Conservation (phyloP, 2,797 vertebrate species). For the Phrynocephalus forsythii region DNA sequence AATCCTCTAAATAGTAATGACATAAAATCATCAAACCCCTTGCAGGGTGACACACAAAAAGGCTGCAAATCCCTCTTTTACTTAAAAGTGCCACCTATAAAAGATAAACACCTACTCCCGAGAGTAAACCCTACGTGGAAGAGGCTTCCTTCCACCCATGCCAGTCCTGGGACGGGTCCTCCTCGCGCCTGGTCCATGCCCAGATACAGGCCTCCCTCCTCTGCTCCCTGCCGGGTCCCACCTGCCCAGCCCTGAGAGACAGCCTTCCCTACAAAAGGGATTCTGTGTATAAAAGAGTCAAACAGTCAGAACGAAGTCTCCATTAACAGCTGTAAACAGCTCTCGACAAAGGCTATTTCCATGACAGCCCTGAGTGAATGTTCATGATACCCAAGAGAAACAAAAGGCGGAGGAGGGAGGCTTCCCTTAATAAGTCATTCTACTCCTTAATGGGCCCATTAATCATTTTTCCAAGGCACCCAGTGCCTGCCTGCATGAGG, state of each 20-base stretch:
- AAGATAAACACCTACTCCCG: background rate
- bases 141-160: background rate
- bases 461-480: background rate
- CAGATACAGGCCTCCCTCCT: background rate
- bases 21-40: background rate
- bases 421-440: rapidly evolving
- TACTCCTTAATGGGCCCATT: rapidly evolving
- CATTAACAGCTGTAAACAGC: background rate
- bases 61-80: background rate
- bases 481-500: background rate
- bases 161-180: background rate
- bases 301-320: background rate
- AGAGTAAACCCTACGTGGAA: background rate
- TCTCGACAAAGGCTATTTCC: background rate
- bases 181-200: too few relatives aligned
- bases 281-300: background rate
- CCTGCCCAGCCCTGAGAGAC: background rate
- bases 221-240: background rate
- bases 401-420: background rate
- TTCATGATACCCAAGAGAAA: rapidly evolving
- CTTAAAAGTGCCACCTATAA: background rate
- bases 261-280: background rate
- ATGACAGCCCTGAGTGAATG: background rate
- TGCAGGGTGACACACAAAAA: background rate
- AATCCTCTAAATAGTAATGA: background rate